A percentile compares a stretch with the other conserved stretches of the same genome.
phyloP scores from a whole-genome alignment of 2,888 invertebrate species.

The Stenurella melanura region DNA sequence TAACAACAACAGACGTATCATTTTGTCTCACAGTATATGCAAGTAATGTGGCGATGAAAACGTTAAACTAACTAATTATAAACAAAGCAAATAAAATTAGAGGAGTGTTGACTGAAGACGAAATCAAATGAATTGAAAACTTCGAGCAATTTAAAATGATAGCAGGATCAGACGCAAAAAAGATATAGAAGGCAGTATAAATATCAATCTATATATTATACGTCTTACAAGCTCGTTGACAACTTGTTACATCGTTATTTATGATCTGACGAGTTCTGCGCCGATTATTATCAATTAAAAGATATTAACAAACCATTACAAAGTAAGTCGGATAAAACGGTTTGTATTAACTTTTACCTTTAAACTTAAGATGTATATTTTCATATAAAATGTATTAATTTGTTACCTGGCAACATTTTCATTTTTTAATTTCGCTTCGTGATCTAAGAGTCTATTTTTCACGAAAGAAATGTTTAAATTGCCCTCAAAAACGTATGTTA shows the following conservation, averaged over 20 bases:
- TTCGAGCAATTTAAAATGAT: not conserved
- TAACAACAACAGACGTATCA: not conserved
- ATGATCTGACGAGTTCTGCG: not conserved
- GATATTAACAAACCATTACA: not conserved
- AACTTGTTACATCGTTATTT: not conserved
- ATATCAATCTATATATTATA: not conserved
- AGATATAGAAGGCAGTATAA: not conserved
- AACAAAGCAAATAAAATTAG: constrained; percentile 1
- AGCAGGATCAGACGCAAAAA: not conserved
- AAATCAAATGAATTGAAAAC: not conserved
- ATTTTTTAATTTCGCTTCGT: no score
- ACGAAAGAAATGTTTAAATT: no score
- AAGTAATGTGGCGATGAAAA: not conserved
- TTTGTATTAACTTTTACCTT: no score
- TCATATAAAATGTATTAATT: no score
- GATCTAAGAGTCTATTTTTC: no score
- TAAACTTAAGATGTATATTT: no score
- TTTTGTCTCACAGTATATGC: not conserved
- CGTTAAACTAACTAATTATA: not conserved
- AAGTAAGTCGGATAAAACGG: no score
- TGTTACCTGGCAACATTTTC: no score
- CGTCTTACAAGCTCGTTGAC: not conserved
- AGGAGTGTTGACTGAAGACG: not conserved
- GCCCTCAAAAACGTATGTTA: no score
- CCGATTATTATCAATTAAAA: not conserved